Evolutionary conservation across 2,797 vertebrate species (phyloP), one percentile per base, ranked within the genome.

Genomic region (Sandelia bainsii): DNA sequence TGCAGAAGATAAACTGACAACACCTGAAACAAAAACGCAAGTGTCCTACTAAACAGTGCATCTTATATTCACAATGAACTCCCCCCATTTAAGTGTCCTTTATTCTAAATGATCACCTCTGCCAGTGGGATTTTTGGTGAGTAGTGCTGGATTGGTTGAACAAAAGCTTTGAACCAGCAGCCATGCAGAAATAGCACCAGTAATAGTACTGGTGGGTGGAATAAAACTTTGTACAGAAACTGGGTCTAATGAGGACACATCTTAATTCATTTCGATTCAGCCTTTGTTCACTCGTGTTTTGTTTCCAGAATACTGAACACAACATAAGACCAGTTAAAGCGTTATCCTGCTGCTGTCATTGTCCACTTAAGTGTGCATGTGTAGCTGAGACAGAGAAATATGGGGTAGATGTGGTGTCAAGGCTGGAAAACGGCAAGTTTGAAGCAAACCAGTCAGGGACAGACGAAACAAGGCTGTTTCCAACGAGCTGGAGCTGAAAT

Each of bases 401-500:
- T 49, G 64, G 73, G 53, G 65, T 64, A 79, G 58, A 81, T 48
- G 69, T 85, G 60, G 53, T 70, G 80, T 42, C 78, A 65, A 77
- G 71, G 71, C 72, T 82, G 78, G 25, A 82, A 82, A 86, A 82
- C 66, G 68, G 67, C 74, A 78, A 74, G 79, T 91, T 82, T 60
- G 50, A 70, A 22, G 58, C 44, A 29, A 83, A 72, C 51, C 79
- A 50, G 65, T 75, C 71, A 76, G 83, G 90, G 81, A 70, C 86
- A 86, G 82, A 90, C 72, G 59, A 87, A 87, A 90, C 84, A 83
- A 88, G 87, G 81, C 81, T 79, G 75, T 81, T 89, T 76, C 77
- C 80, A 85, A 20, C 78, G 85, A 91, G 78, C 79, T 54, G 67
- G 40, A 76, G 83, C 86, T 80, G 86, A 91, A 82, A 80, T 73